Conservation (phyloP, 64 coral and sea anemone species). For the Dendronephthya gigantea region DNA sequence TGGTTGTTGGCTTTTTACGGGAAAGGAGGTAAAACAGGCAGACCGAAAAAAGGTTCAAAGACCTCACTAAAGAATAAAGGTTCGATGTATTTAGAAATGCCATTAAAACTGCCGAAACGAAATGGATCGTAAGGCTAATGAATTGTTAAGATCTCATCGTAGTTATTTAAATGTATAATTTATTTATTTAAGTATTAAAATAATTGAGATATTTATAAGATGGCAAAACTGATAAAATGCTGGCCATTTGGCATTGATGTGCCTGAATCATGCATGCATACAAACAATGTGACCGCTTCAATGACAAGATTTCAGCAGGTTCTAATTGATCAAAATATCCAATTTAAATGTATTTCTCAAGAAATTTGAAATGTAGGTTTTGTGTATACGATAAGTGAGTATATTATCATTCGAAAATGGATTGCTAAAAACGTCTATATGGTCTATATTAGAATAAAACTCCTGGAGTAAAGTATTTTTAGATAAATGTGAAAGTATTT, state of each 20-base stretch:
- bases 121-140: neutral
- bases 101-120: neutral
- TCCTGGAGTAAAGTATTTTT: neutral
- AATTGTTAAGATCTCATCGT: neutral
- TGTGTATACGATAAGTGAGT: neutral
- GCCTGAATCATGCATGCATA: too few relatives aligned
- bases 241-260: too few relatives aligned
- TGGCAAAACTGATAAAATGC: neutral
- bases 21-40: neutral
- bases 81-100: neutral
- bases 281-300: too few relatives aligned
- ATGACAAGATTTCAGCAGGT: too few relatives aligned
- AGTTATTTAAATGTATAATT: neutral
- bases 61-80: neutral
- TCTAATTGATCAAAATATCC: too few relatives aligned
- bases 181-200: slow-evolving; percentile 3
- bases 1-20: neutral
- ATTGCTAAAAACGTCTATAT: neutral
- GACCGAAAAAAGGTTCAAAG: neutral
- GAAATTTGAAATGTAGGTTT: neutral
- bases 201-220: neutral
- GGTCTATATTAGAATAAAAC: neutral
- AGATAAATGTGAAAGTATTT: too few relatives aligned
- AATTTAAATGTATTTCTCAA: too few relatives aligned
- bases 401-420: neutral